Percentiles rank a stretch among this genome's conserved stretches.
phyloP scores from a whole-genome alignment of 2,113 vertebrate species.

The Pelusios castaneus region DNA sequence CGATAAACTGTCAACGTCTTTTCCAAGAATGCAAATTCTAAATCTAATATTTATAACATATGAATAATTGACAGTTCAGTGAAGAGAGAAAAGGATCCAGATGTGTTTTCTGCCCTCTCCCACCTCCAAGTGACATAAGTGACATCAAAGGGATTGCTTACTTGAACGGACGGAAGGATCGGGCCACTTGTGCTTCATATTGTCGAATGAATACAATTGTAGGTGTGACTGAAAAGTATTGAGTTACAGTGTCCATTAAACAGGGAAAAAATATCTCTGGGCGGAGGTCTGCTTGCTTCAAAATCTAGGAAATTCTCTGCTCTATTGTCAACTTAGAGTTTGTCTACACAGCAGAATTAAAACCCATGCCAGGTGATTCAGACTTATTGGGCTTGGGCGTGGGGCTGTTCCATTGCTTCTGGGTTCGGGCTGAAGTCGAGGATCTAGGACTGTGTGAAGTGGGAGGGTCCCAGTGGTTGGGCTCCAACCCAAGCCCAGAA shows the following conservation, averaged over 20 bases:
- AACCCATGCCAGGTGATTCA: too few species aligned
- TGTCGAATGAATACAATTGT: background rate
- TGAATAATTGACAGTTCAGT: background rate
- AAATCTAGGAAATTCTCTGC: background rate
- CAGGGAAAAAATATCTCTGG: background rate
- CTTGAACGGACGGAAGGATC: background rate
- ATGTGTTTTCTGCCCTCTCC: background rate
- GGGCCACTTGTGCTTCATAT: background rate
- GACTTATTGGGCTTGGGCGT: too few species aligned
- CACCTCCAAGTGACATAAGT: background rate
- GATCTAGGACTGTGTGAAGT: too few species aligned
- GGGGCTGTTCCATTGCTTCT: too few species aligned
- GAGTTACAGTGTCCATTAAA: background rate
- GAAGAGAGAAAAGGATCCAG: background rate
- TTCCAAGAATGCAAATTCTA: background rate
- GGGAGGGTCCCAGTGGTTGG: too few species aligned
- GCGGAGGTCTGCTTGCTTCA: background rate
- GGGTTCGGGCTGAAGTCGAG: too few species aligned
- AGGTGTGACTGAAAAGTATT: background rate
- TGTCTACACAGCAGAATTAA: too few species aligned
- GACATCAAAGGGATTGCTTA: background rate
- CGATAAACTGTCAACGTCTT: background rate
- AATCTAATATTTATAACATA: background rate
- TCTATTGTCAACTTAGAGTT: background rate
- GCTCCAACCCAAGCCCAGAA: too few species aligned